A percentile compares a stretch with the other conserved stretches of the same genome.
Evolutionary conservation across 2,797 vertebrate genomes (phyloP).

Genomic region (Argya squamiceps): DNA sequence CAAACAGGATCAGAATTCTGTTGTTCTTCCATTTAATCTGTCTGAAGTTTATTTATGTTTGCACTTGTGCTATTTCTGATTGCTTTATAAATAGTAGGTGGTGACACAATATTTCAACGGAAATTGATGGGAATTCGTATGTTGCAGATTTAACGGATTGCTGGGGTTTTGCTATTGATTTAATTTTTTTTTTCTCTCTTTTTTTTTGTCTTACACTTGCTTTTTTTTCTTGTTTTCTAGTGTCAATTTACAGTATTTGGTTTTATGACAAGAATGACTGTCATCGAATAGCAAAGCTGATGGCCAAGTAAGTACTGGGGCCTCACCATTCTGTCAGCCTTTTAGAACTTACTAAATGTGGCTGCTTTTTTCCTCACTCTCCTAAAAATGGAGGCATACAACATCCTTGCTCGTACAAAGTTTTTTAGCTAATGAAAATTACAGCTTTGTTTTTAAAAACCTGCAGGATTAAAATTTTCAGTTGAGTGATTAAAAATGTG

Average conservation of each 20-base stretch:
- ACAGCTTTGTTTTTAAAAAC: neutral
- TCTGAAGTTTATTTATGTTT: neutral
- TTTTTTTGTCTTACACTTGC: constrained; percentile 9
- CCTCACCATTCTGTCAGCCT: neutral
- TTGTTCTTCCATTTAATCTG: neutral
- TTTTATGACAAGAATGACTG: constrained; percentile 98
- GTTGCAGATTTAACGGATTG: neutral
- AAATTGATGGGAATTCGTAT: neutral
- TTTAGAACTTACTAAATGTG: neutral
- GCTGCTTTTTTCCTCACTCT: neutral
- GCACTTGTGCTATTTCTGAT: neutral
- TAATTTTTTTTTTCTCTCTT: neutral
- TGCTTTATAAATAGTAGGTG: neutral
- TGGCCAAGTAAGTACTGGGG: constrained; percentile 89
- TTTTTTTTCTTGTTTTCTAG: constrained; percentile 75
- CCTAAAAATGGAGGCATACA: neutral
- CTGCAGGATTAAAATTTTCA: neutral
- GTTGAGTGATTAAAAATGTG: neutral
- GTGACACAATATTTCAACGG: neutral
- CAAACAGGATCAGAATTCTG: neutral
- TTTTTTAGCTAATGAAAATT: neutral
- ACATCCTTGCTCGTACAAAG: neutral
- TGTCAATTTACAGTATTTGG: constrained; percentile 99
- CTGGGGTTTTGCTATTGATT: neutral
- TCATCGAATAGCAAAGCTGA: constrained; percentile 95